Evolutionary conservation across 2,797 vertebrate genomes (phyloP).

Genomic region (Spinus pinus): DNA sequence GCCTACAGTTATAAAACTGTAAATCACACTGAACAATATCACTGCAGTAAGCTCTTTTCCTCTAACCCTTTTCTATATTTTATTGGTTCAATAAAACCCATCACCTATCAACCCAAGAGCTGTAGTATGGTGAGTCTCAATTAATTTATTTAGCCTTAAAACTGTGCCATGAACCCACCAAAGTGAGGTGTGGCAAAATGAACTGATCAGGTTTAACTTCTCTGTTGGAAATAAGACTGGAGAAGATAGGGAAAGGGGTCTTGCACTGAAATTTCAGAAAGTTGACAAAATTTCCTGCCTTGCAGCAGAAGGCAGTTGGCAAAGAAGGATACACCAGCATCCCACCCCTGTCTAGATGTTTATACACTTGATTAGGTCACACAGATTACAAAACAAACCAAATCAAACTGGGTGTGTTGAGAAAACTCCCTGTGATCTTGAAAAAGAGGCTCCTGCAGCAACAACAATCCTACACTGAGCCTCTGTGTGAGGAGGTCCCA

Average conservation of each 20-base stretch:
- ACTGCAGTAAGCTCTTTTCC: conserved; percentile 2
- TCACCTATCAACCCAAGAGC: conserved; percentile 19
- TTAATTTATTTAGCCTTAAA: conserved; percentile 1
- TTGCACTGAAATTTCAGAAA: background rate
- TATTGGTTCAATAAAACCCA: conserved; percentile 44
- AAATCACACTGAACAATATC: conserved; percentile 27
- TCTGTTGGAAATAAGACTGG: background rate
- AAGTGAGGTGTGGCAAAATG: background rate
- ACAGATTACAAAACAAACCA: background rate
- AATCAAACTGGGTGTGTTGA: background rate
- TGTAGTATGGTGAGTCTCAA: background rate
- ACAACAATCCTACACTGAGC: accelerated
- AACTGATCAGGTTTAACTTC: background rate
- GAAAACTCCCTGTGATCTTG: background rate
- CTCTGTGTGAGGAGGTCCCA: background rate
- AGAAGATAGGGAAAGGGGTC: background rate
- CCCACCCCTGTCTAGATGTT: background rate
- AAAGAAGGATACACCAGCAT: background rate
- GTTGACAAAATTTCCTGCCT: background rate
- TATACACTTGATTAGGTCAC: background rate
- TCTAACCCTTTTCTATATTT: conserved; percentile 14
- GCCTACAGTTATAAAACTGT: conserved; percentile 45
- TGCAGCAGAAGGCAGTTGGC: background rate
- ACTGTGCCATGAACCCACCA: background rate
- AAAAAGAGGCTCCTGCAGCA: background rate